Base-by-base conservation (phyloP, 2,888 invertebrate genomes). In the Ypsolopha scabrella region DNA sequence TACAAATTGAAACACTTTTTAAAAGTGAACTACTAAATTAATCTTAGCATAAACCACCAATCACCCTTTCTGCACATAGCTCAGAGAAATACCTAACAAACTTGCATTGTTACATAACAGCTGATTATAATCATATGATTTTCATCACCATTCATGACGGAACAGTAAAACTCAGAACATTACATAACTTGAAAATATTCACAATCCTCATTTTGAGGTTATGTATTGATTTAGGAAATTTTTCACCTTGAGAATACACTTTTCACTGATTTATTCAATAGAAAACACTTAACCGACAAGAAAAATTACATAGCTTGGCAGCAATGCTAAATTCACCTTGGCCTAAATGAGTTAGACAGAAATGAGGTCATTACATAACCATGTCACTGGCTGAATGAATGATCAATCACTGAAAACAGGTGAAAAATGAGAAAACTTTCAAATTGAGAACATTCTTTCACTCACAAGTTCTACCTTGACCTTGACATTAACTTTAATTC, bases 341-440 rank as follows among this genome's bases (percentile, higher is more conserved):
- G 67, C 74, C 71, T 68, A 59, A 59, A 62, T 46, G 63, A 59
- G 64, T 57, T 62, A 60, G 58, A 66, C 60, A 57, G 53, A 66
- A 77, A 70, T 60, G 60, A 71, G 68, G 70, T 72, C 58, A 58
- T 79, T 82, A 81, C 73, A 80, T 81, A 82, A 82, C 72, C 48
- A 49, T 13, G 36, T 60, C 69, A 43, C 43, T 60, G 70, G 73
- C 68, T 68, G 65, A 64, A 65, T 57, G 56, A 52, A 59, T 57
- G 59, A 62, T 57, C 68, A 62, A 65, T 47, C 6, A 47, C 47
- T 43, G 24, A 13, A 43, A 43, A 9, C 24, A 8, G 43, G 33
- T 11, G 36, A 35, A 36, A 36, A 35, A 24, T 24, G 4, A 13
- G 10, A 37, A 10, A 7, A 37, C 8, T 37, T 47, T 37, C 36